A percentile compares a stretch with the other conserved stretches of the same genome.
Evolutionary conservation across 2,113 vertebrate genomes (phyloP).

Genomic region (Bothrops jararaca): DNA sequence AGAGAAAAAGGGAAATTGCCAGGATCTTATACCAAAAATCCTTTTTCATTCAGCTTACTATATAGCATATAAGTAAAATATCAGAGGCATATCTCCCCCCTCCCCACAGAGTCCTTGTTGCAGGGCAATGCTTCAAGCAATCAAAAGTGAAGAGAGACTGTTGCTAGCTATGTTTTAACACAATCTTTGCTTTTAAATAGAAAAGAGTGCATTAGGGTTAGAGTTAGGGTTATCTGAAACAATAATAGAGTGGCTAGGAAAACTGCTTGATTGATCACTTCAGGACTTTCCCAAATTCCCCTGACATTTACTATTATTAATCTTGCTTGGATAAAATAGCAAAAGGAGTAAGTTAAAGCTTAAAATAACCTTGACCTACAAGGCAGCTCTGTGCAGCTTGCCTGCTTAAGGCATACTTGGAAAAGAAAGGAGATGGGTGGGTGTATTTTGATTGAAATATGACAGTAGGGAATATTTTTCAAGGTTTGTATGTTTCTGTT

Average conservation of each 20-base stretch:
- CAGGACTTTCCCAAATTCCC: constrained; percentile 22
- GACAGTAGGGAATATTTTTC: not conserved
- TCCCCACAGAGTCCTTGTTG: not conserved
- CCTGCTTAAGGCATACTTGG: not conserved
- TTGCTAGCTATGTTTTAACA: constrained; percentile 2
- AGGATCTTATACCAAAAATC: not conserved
- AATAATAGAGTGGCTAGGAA: constrained; percentile 9
- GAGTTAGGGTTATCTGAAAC: too few relatives aligned
- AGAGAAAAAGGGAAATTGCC: not conserved
- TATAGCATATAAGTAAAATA: not conserved
- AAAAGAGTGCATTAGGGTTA: constrained; percentile 10
- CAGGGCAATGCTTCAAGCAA: not conserved
- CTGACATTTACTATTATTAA: constrained; percentile 33
- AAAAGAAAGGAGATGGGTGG: not conserved
- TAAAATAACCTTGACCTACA: constrained; percentile 30
- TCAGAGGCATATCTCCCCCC: not conserved
- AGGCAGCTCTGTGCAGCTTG: not conserved
- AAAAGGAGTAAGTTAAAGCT: constrained; percentile 23
- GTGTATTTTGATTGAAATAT: not conserved
- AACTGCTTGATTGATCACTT: constrained; percentile 25
- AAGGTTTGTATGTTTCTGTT: not conserved
- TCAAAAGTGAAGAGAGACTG: constrained; percentile 19
- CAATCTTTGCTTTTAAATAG: not conserved
- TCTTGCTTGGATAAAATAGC: constrained; percentile 29
- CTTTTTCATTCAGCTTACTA: not conserved